Percentiles rank a stretch among this genome's conserved stretches.
These are phyloP conservation scores for Clarias laeviceps DNA, from an alignment of 2,797 vertebrate genomes.

Conservation along the genomic window DNA sequence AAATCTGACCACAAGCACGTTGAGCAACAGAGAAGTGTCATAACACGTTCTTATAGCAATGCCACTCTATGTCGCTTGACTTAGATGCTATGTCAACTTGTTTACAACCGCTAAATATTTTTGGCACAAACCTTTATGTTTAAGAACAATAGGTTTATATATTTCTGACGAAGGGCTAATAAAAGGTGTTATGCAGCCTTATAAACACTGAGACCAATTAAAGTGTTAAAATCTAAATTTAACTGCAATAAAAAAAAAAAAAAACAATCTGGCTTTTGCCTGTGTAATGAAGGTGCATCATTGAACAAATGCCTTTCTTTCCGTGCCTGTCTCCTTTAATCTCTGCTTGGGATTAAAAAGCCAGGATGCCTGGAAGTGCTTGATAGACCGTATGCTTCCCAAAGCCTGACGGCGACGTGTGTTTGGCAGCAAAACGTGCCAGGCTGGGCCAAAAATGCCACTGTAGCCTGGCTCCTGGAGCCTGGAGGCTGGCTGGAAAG, in stretches of 20 bases:
- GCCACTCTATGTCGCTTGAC: neutral
- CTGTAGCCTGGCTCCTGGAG: conserved; percentile 43
- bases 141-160: neutral
- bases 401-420: conserved; percentile 57
- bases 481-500: conserved; percentile 42
- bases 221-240: neutral
- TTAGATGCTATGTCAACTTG: neutral
- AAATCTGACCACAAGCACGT: neutral
- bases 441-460: conserved; percentile 41
- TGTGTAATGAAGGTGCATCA: neutral
- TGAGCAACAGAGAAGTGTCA: neutral
- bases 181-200: neutral
- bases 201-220: neutral
- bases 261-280: neutral
- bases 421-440: conserved; percentile 50
- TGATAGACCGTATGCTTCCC: conserved; percentile 55
- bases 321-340: conserved; percentile 55
- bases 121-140: neutral
- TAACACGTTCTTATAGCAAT: neutral
- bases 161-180: neutral
- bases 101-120: neutral
- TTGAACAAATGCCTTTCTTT: conserved; percentile 70
- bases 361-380: conserved; percentile 50
- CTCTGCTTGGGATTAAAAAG: conserved; percentile 55
- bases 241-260: neutral